Percentiles rank a stretch among this genome's conserved stretches.
Conservation (phyloP, 2,113 vertebrate species). For the Rhodinocichla rosea region DNA sequence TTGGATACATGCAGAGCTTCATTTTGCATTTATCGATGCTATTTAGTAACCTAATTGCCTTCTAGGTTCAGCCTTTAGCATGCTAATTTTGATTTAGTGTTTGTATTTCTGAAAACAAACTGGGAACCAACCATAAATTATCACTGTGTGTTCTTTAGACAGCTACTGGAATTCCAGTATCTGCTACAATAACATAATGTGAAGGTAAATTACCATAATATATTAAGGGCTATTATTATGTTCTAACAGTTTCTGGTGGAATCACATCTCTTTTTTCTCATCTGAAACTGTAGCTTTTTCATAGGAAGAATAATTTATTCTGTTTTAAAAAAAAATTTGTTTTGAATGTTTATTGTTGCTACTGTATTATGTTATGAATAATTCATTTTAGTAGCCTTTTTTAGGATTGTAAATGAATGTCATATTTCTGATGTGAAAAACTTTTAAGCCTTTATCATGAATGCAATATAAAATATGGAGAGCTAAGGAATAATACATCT, state of each 20-base stretch:
- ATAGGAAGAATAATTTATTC: background rate
- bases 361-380: background rate
- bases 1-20: slow-evolving; percentile 41
- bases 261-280: background rate
- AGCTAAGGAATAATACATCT: background rate
- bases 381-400: slow-evolving; percentile 20
- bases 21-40: slow-evolving; percentile 63
- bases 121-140: slow-evolving; percentile 64
- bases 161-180: slow-evolving; percentile 51
- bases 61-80: slow-evolving; percentile 57
- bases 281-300: background rate
- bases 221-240: slow-evolving; percentile 46
- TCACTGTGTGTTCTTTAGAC: slow-evolving; percentile 51
- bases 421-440: background rate
- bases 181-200: slow-evolving; percentile 39
- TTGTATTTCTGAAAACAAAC: slow-evolving; percentile 70
- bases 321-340: background rate
- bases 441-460: background rate
- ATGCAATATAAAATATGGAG: background rate
- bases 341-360: slow-evolving; percentile 21
- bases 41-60: slow-evolving; percentile 57
- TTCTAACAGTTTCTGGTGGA: slow-evolving; percentile 16
- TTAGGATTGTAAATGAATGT: background rate
- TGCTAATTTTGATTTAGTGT: slow-evolving; percentile 72
- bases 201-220: slow-evolving; percentile 62